Evolutionary conservation across 2,797 vertebrate genomes (phyloP).

Genomic region (Acanthurus lineatus): DNA sequence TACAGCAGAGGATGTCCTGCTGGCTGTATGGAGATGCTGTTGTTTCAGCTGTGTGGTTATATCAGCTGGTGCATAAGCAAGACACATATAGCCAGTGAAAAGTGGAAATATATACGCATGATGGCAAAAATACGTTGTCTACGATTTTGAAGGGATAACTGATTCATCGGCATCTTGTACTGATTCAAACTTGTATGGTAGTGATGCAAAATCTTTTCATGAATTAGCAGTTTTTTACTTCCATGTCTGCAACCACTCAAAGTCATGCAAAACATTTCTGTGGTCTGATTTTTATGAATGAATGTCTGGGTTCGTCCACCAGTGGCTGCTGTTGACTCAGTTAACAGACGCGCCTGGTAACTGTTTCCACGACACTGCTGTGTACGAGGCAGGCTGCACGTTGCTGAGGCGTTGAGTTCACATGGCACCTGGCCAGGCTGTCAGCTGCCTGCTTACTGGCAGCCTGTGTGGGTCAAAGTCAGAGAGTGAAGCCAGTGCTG

Average conservation of each 20-base stretch:
- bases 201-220: background rate
- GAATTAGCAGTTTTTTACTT: background rate
- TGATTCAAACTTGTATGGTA: background rate
- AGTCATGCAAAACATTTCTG: conserved; percentile 18
- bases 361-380: conserved; percentile 72
- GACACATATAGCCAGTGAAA: conserved; percentile 3
- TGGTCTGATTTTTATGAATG: conserved; percentile 81
- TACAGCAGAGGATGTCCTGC: conserved; percentile 57
- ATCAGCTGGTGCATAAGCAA: conserved; percentile 32
- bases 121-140: conserved; percentile 21
- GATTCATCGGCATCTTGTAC: conserved; percentile 19
- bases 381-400: conserved; percentile 85
- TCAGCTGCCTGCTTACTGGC: conserved; percentile 81
- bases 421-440: conserved; percentile 75
- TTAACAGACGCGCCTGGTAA: conserved; percentile 54
- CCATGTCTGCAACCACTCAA: background rate
- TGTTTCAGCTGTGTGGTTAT: conserved; percentile 69
- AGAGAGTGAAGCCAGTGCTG: conserved; percentile 61
- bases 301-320: conserved; percentile 72
- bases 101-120: conserved; percentile 14
- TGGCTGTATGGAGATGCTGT: conserved; percentile 59
- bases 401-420: conserved; percentile 77
- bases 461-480: conserved; percentile 78
- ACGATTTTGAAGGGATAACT: background rate
- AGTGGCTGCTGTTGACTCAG: conserved; percentile 81